These are phyloP conservation scores for Bombus polaris DNA, from an alignment of 1,140 invertebrate genomes.

Conservation along the genomic window DNA sequence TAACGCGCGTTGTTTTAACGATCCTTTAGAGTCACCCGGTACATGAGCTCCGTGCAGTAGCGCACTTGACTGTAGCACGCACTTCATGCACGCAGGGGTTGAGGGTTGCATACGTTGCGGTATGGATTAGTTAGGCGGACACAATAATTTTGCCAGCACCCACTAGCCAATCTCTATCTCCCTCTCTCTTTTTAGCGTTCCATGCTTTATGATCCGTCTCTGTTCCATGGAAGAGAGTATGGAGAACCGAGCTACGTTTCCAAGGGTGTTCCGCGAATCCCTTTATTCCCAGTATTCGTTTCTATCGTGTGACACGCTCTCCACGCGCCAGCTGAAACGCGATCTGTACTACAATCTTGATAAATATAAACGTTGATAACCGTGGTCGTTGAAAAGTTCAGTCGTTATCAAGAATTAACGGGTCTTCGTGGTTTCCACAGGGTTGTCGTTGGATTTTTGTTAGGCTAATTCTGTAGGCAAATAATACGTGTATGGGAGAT, in stretches of 20 bases:
- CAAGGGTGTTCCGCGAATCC: slow-evolving; percentile 41
- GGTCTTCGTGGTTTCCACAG: not conserved
- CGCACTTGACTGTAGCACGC: slow-evolving; percentile 80
- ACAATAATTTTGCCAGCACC: slow-evolving; percentile 77
- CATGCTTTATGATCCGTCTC: not conserved
- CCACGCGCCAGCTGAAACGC: not conserved
- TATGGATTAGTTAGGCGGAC: slow-evolving; percentile 81
- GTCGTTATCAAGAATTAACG: not conserved
- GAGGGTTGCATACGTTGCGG: slow-evolving; percentile 77
- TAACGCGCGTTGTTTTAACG: slow-evolving; percentile 50
- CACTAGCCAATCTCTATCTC: slow-evolving; percentile 40
- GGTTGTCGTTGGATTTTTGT: not conserved
- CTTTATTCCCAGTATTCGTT: not conserved
- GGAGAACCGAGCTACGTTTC: slow-evolving; percentile 48
- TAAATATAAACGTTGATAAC: not conserved
- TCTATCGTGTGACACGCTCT: not conserved
- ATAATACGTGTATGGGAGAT: no score
- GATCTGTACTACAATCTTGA: not conserved
- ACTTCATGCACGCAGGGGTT: slow-evolving; percentile 73
- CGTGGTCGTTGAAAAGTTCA: not conserved
- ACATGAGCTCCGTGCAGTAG: slow-evolving; percentile 72
- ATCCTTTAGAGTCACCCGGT: slow-evolving; percentile 70
- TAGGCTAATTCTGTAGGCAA: no score
- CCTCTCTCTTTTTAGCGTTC: slow-evolving; percentile 4
- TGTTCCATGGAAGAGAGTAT: not conserved